phyloP scores from a whole-genome alignment of 2,888 invertebrate genomes.

The Smittia sp. region DNA sequence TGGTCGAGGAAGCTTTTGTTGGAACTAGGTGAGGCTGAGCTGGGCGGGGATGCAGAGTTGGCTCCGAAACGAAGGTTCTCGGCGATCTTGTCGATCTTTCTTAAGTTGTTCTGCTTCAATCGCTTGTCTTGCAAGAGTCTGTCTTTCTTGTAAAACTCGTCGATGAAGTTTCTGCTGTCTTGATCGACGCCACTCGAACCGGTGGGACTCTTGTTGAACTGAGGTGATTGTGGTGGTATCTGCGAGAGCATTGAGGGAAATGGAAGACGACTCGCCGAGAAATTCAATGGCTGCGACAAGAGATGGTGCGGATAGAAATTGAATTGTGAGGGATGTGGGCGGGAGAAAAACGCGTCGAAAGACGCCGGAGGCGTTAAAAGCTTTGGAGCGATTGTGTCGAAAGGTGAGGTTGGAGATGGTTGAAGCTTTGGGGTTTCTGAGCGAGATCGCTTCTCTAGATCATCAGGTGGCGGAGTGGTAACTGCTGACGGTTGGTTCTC shows the following conservation, averaged over 20 bases:
- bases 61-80: slow-evolving; percentile 49
- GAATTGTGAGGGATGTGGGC: slow-evolving; percentile 49
- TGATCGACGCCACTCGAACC: background rate
- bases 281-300: slow-evolving; percentile 52
- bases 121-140: slow-evolving; percentile 30
- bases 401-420: slow-evolving; percentile 37
- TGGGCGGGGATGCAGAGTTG: slow-evolving; percentile 27
- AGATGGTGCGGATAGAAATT: slow-evolving; percentile 52
- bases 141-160: slow-evolving; percentile 39
- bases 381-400: slow-evolving; percentile 37
- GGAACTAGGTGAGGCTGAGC: slow-evolving; percentile 22
- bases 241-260: slow-evolving; percentile 36
- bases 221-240: background rate
- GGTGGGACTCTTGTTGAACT: slow-evolving; percentile 2
- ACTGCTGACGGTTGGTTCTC: slow-evolving; percentile 42
- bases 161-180: slow-evolving; percentile 20
- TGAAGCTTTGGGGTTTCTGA: slow-evolving; percentile 43
- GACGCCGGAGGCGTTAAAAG: slow-evolving; percentile 47
- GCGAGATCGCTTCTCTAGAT: slow-evolving; percentile 43
- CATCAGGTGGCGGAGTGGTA: slow-evolving; percentile 36
- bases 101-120: slow-evolving; percentile 47
- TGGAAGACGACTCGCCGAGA: slow-evolving; percentile 45
- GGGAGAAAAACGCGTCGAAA: slow-evolving; percentile 51
- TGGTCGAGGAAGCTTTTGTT: slow-evolving; percentile 38
- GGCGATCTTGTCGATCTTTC: slow-evolving; percentile 54